Evolutionary conservation across 2,113 vertebrate genomes (phyloP), one percentile per base, ranked within the genome.

Genomic region (Chlorocebus sabaeus): DNA sequence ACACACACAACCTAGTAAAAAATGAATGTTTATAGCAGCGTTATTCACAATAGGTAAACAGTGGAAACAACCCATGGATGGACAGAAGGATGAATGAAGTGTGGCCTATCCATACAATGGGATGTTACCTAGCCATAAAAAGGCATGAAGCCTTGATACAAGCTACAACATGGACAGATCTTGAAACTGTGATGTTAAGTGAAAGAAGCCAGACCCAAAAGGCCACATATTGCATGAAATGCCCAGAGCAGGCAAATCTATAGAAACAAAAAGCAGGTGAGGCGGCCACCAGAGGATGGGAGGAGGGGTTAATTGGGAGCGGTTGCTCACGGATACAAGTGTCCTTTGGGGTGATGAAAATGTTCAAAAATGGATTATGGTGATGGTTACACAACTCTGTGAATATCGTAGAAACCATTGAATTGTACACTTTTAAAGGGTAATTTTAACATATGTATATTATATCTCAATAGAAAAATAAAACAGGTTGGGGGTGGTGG

Each of bases 251-350:
- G 35, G 40, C 13, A 80, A 48, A 59, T 30, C 57, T 78, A 27
- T 8, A 70, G 32, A 57, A 25, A 70, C 45, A 57, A 12, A 82
- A 67, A 48, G 27, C 30, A 45, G 55, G 48, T 50, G 35, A 50
- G 48, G 17, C 16, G 16, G 67, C 61, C 22, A n/a, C 30, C 57
- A 38, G 25, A 23, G 61, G 12, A 30, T 17, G 40, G 81, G 32
- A 20, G 6, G 8, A 8, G 2, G 35, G 14, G 8, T 3, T 2
- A 45, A 27, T 25, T 30, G 55, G 30, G 1, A 7, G 20, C 16
- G 30, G 38, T 22, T 52, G 20, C 6, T 81, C 5, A 9, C 5
- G 25, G 55, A 27, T 32, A 45, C 8, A 27, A 5, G 50, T 43
- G 35, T 61, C 25, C n/a, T 76, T 83, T 14, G 6, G 30, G 10